These are phyloP conservation scores for Pseudomyrmex cubaensis DNA, from an alignment of 1,140 invertebrate species.

Conservation along the genomic window DNA sequence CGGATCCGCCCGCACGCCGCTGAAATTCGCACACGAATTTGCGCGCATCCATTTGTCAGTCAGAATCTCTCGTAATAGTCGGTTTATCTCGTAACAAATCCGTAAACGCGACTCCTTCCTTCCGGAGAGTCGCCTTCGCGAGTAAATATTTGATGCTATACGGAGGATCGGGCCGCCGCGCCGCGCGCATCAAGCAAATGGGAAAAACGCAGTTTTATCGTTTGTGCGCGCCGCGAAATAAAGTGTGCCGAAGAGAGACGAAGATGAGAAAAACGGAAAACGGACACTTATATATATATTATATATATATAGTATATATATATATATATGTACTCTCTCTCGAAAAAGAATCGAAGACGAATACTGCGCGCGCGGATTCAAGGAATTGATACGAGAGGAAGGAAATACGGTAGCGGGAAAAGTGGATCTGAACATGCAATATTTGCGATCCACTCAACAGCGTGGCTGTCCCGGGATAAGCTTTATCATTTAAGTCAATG, in stretches of 20 bases:
- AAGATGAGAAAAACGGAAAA: conserved; percentile 12
- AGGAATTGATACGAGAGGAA: conserved; percentile 43
- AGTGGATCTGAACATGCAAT: conserved; percentile 56
- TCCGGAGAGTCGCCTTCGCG: conserved; percentile 20
- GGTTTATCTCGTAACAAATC: conserved; percentile 54
- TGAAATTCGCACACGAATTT: background rate
- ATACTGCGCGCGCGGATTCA: conserved; percentile 26
- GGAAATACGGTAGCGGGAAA: conserved; percentile 4
- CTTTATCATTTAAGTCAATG: conserved; percentile 64
- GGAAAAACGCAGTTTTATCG: conserved; percentile 56
- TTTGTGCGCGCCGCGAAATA: conserved; percentile 49
- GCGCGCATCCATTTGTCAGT: conserved; percentile 41
- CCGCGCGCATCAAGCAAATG: conserved; percentile 17
- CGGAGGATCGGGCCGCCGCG: conserved; percentile 15
- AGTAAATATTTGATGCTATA: conserved; percentile 51
- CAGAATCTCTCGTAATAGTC: conserved; percentile 43
- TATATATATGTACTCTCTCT: background rate
- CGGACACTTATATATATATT: background rate
- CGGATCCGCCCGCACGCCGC: background rate
- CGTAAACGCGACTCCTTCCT: conserved; percentile 51
- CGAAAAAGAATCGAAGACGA: conserved; percentile 56
- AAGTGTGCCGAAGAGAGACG: conserved; percentile 32
- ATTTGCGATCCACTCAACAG: conserved; percentile 63
- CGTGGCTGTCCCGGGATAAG: conserved; percentile 38
- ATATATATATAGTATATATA: too few species aligned